Evolutionary conservation across 2,888 invertebrate genomes (phyloP), one percentile per base, ranked within the genome.

Genomic region (Caenorhabditis sp.): DNA sequence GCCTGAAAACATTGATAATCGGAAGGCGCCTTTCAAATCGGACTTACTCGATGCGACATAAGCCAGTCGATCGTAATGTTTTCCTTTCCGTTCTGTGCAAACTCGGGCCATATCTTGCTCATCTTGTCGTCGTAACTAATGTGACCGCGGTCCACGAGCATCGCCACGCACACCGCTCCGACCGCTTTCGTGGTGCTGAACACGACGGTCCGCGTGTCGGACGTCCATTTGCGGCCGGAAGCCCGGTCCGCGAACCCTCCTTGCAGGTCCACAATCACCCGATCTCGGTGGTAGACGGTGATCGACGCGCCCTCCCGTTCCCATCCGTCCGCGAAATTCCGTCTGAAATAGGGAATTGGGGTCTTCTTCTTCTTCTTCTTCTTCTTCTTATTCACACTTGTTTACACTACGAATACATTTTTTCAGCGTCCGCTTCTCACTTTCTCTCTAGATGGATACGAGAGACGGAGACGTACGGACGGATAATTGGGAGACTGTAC

Each of bases 61-160:
- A 88, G 52, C 83, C 80, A 80, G 30, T 86, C 88, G 32, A 91
- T 83, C 1, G 90, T 91, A 52, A 90, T 89, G 26, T 87, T 79
- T 37, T 89, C 89, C 77, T 91, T 91, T 6, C 90, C 90, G 78
- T 90, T 89, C 73, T 89, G 87, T 3, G 85, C 90, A 86, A 91
- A 91, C 58, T 90, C 90, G 22, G 90, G 90, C 91, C 91, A 91
- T 72, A 89, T 89, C 15, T 83, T 82, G 37, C 84, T 74, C 15
- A 91, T 88, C 30, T 81, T 86, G 48, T 89, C 87, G 22, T 89
- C 86, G 79, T 90, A 90, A 37, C 85, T 80, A 39, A 90, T 62
- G 27, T 85, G 76, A 4, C 89, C 90, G 17, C 89, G 86, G 72
- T 90, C 89, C 1, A 90, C 90, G 26, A 90, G 80, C 65, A 83